phyloP scores from a whole-genome alignment of 53 echinoderm and acorn worm species.

The Astropecten irregularis region DNA sequence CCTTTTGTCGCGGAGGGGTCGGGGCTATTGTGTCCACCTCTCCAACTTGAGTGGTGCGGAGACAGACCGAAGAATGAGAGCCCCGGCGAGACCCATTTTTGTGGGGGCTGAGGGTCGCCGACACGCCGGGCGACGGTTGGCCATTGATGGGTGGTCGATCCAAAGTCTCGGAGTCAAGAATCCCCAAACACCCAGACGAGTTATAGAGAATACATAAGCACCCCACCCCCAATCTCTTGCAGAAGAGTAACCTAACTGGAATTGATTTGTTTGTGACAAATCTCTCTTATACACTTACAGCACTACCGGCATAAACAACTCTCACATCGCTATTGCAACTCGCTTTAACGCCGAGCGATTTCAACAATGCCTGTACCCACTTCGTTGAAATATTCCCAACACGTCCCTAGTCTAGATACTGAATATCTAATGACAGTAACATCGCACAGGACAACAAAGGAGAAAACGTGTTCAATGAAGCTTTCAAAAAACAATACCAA shows the following conservation, averaged over 20 bases:
- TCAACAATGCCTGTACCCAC: too few relatives aligned
- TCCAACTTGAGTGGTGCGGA: constrained; percentile 49
- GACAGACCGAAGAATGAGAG: constrained; percentile 31
- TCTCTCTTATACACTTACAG: not conserved
- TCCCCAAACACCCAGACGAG: too few relatives aligned
- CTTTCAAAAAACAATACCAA: too few relatives aligned
- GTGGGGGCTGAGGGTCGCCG: not conserved
- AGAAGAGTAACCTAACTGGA: constrained; percentile 18
- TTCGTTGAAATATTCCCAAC: too few relatives aligned
- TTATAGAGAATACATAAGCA: too few relatives aligned
- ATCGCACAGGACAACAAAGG: too few relatives aligned
- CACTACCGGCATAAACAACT: constrained; percentile 27
- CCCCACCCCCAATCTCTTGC: not conserved
- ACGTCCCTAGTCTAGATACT: too few relatives aligned
- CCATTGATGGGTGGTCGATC: constrained; percentile 26
- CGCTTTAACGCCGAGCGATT: too few relatives aligned
- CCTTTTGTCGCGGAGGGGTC: constrained; percentile 12
- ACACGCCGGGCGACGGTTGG: not conserved
- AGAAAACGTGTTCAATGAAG: too few relatives aligned
- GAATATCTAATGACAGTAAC: too few relatives aligned
- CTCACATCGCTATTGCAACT: not conserved
- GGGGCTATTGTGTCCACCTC: constrained; percentile 16
- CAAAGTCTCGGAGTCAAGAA: not conserved
- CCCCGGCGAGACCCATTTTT: not conserved
- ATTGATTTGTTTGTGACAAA: constrained; percentile 30